Conservation (phyloP, 2,113 vertebrate species). For the Campylomormyrus tamandua region DNA sequence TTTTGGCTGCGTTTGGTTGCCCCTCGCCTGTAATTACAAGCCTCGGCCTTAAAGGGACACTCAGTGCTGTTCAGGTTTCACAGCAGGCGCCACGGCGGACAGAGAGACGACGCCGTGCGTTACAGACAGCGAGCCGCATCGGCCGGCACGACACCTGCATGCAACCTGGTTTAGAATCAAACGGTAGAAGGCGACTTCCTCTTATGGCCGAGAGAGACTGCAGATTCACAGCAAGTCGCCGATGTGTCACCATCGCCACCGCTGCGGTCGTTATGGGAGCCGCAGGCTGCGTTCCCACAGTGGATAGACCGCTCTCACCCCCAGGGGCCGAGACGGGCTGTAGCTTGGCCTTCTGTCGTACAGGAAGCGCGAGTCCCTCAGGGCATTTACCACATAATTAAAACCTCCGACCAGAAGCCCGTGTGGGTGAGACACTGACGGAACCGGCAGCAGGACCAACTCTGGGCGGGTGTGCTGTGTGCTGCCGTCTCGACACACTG, state of each 20-base stretch:
- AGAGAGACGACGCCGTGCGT: not conserved
- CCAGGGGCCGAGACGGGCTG: not conserved
- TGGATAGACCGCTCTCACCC: not conserved
- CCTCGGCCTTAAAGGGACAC: not conserved
- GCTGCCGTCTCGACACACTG: not conserved
- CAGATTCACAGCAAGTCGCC: not conserved
- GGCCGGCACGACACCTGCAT: no score
- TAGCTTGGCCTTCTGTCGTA: not conserved
- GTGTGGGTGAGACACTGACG: not conserved
- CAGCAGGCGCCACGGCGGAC: not conserved
- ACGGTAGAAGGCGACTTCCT: not conserved
- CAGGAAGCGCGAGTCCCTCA: not conserved
- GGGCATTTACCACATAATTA: constrained; percentile 1
- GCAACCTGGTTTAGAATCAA: not conserved
- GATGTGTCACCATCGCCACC: not conserved
- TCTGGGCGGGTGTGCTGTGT: not conserved
- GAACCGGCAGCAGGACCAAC: not conserved
- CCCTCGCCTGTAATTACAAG: not conserved
- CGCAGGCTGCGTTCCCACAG: not conserved
- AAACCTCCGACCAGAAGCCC: not conserved
- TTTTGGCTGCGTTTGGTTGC: not conserved
- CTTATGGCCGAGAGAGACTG: not conserved
- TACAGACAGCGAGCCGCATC: not conserved
- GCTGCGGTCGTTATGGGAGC: not conserved
- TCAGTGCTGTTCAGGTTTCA: not conserved